Evolutionary conservation across 2,888 invertebrate genomes (phyloP).

Genomic region (Anodontia alba): DNA sequence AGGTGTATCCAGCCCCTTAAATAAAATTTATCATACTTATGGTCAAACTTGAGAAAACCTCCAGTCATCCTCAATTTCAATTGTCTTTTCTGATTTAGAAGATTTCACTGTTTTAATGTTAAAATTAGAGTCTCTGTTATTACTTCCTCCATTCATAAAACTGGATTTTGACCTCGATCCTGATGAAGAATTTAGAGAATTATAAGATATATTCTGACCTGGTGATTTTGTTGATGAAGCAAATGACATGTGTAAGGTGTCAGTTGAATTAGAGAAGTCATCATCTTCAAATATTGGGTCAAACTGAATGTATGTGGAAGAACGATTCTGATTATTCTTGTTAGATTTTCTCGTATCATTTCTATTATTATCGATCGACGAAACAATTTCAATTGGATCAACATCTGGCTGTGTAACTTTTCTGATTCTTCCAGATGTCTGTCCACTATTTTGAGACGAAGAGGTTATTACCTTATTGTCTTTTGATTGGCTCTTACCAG

Average conservation of each 20-base stretch:
- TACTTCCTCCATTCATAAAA: slow-evolving; percentile 27
- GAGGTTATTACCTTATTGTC: slow-evolving; percentile 25
- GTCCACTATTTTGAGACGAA: background rate
- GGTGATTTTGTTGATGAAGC: slow-evolving; percentile 48
- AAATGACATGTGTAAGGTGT: slow-evolving; percentile 66
- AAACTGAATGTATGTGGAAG: slow-evolving; percentile 80
- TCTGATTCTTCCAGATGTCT: slow-evolving; percentile 37
- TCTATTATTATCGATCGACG: slow-evolving; percentile 56
- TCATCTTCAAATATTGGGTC: slow-evolving; percentile 81
- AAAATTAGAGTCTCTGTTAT: slow-evolving; percentile 57
- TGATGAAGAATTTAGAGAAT: slow-evolving; percentile 34
- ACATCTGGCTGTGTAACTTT: slow-evolving; percentile 66
- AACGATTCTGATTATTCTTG: slow-evolving; percentile 69
- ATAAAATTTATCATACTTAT: too few relatives aligned
- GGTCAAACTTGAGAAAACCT: slow-evolving; percentile 65
- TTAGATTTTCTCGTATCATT: slow-evolving; percentile 54
- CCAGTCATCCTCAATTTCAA: slow-evolving; percentile 67
- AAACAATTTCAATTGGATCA: slow-evolving; percentile 65
- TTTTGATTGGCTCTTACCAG: slow-evolving; percentile 31
- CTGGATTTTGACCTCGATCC: slow-evolving; percentile 43
- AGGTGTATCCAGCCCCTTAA: too few relatives aligned
- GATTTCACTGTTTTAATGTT: slow-evolving; percentile 46
- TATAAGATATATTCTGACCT: background rate
- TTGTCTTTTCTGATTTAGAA: slow-evolving; percentile 63
- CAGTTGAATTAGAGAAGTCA: slow-evolving; percentile 69